Evolutionary conservation across 2,888 invertebrate genomes (phyloP).

Genomic region (Sinotaia quadrata): DNA sequence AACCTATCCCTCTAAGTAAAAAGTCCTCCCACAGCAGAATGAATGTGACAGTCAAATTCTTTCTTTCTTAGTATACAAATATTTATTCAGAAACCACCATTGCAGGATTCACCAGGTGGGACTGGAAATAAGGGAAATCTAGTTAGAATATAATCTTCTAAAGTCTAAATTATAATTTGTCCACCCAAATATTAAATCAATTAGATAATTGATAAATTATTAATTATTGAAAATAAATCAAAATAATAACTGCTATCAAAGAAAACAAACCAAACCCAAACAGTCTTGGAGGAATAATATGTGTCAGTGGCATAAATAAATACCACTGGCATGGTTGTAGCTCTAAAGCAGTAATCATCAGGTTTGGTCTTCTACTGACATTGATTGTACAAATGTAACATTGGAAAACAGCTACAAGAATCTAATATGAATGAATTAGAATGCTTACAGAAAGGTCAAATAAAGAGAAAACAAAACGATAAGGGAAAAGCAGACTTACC

Average conservation of each 20-base stretch:
- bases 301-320: too few species aligned
- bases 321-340: too few species aligned
- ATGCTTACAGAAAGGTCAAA: not conserved
- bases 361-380: too few species aligned
- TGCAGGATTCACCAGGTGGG: too few species aligned
- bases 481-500: conserved; percentile 71
- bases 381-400: not conserved
- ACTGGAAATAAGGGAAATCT: too few species aligned
- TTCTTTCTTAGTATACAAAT: too few species aligned
- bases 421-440: not conserved
- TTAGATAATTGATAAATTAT: not conserved
- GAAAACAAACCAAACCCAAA: not conserved
- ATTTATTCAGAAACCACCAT: too few species aligned
- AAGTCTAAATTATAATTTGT: not conserved
- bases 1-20: too few species aligned
- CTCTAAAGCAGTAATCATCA: too few species aligned
- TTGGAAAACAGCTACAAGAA: not conserved
- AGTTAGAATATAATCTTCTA: not conserved
- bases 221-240: not conserved
- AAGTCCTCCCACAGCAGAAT: too few species aligned
- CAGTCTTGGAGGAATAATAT: too few species aligned
- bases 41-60: too few species aligned
- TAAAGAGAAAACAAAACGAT: not conserved
- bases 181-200: not conserved
- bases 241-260: not conserved